These are phyloP conservation scores for Pelvicachromis taeniatus DNA, from an alignment of 2,113 vertebrate species.

Conservation along the genomic window DNA sequence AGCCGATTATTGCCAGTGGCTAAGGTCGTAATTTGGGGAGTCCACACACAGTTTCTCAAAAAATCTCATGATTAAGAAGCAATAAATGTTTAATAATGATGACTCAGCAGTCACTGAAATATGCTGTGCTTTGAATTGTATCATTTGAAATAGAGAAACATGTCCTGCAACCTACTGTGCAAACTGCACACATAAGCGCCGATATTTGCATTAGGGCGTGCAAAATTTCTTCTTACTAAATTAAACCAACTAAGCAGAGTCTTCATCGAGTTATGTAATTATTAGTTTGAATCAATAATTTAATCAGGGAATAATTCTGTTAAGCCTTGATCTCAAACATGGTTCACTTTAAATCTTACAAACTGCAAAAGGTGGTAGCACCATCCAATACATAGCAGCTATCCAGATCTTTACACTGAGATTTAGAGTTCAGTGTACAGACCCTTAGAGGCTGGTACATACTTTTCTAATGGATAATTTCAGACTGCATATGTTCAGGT, in stretches of 20 bases:
- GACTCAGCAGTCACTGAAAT: not conserved
- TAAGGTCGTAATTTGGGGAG: not conserved
- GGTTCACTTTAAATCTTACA: not conserved
- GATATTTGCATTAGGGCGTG: not conserved
- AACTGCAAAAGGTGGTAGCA: conserved; percentile 35
- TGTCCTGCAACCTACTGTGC: not conserved
- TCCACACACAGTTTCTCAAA: not conserved
- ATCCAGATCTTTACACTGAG: no score
- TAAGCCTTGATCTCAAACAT: not conserved
- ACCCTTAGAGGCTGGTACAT: not conserved
- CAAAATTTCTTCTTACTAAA: not conserved
- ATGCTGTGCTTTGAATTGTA: not conserved
- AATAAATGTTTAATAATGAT: not conserved
- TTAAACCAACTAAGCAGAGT: not conserved
- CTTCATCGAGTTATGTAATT: not conserved
- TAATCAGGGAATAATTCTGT: not conserved
- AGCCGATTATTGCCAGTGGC: not conserved
- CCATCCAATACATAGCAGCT: not conserved
- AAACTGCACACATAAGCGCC: not conserved
- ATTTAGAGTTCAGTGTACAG: not conserved
- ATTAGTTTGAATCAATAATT: not conserved
- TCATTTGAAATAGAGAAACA: not conserved
- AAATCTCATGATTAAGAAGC: not conserved
- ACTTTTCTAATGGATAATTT: not conserved
- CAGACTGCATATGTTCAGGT: not conserved